Percentiles rank a stretch among this genome's conserved stretches.
Evolutionary conservation across 2,888 invertebrate species (phyloP).

Genomic region (Nephrotoma guestfalica): DNA sequence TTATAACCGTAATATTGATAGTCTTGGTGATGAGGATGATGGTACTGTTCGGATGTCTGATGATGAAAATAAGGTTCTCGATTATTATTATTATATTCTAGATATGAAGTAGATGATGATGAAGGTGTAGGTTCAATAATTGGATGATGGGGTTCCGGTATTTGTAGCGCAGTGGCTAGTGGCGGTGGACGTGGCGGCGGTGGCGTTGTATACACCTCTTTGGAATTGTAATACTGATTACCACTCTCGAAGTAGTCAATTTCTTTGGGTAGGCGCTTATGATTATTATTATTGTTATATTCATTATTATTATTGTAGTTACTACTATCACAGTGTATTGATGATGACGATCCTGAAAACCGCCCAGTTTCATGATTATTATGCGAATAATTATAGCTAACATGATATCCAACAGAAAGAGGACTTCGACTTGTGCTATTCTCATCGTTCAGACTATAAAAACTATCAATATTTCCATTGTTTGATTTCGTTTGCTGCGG

Average conservation of each 20-base stretch:
- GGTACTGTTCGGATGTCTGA: neutral
- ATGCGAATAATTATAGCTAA: neutral
- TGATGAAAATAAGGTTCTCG: neutral
- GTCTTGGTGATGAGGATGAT: neutral
- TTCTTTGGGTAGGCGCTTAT: neutral
- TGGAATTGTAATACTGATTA: neutral
- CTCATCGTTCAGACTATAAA: conserved; percentile 8
- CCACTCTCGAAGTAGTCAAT: neutral
- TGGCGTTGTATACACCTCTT: neutral
- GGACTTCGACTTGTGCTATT: conserved; percentile 7
- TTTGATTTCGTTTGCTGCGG: conserved; percentile 20
- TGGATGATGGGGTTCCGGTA: neutral
- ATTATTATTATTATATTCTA: neutral
- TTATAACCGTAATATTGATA: neutral
- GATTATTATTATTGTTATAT: neutral
- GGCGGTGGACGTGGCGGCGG: conserved; percentile 17
- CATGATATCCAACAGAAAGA: neutral
- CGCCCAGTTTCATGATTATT: neutral
- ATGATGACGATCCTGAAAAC: neutral
- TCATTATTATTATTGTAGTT: neutral
- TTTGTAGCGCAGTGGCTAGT: neutral
- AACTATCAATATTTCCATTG: neutral
- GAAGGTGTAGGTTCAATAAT: neutral
- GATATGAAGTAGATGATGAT: neutral
- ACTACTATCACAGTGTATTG: neutral